Percentiles rank a stretch among this genome's conserved stretches.
Conservation (phyloP, 2,797 vertebrate species). For the Falco columbarius region DNA sequence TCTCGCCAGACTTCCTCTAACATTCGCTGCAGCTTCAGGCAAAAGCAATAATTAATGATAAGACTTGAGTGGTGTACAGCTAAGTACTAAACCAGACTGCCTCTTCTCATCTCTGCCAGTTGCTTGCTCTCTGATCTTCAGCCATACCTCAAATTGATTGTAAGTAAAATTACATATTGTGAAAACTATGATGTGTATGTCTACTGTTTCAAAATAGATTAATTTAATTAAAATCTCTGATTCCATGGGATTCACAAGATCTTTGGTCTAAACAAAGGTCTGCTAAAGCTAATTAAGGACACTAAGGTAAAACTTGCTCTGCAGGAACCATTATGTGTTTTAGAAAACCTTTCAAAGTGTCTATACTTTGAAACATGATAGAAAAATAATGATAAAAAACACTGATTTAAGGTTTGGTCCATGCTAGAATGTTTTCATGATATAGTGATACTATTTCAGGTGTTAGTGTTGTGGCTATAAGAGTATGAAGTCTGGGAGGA, state of each 20-base stretch:
- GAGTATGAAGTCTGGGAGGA: background rate
- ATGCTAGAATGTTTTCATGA: background rate
- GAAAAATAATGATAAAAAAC: background rate
- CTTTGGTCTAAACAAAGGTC: background rate
- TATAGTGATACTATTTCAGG: background rate
- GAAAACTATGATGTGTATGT: background rate
- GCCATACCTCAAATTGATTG: background rate
- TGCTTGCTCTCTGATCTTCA: background rate
- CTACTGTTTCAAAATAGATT: background rate
- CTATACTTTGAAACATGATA: background rate
- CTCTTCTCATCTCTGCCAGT: background rate
- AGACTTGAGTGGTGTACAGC: background rate
- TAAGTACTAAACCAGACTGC: background rate
- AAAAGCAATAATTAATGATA: background rate
- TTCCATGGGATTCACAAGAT: background rate
- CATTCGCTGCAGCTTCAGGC: background rate
- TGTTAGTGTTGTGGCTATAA: background rate
- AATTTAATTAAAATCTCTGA: background rate
- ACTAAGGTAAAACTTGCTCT: background rate
- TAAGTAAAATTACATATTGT: background rate
- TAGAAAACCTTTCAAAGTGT: background rate
- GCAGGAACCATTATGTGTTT: background rate
- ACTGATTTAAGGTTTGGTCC: background rate
- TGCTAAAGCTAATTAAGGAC: background rate
- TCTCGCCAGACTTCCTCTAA: background rate